Conservation (phyloP, 1,140 invertebrate species). For the silkworm (Bombyx mori) region DNA sequence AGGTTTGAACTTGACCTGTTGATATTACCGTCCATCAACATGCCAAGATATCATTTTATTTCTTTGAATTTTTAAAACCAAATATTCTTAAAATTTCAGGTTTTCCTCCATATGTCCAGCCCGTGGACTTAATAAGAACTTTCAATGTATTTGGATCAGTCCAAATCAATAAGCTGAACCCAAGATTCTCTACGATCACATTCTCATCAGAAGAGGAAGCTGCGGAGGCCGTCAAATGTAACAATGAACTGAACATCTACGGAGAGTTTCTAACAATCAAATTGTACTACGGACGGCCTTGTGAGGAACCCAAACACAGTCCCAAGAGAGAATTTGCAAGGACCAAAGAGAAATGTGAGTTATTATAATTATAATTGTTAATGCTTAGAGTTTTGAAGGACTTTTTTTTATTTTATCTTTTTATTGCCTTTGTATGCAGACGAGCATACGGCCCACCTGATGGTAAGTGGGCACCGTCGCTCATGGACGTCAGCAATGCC, state of each 20-base stretch:
- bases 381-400: too few relatives aligned
- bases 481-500: too few relatives aligned
- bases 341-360: constrained; percentile 27
- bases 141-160: constrained; percentile 30
- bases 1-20: too few relatives aligned
- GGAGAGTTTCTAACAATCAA: constrained; percentile 30
- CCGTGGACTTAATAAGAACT: constrained; percentile 29
- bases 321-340: constrained; percentile 18
- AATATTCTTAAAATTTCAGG: constrained; percentile 18
- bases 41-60: too few relatives aligned
- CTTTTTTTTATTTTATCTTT: too few relatives aligned
- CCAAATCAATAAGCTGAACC: constrained; percentile 22
- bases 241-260: constrained; percentile 28
- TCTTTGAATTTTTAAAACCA: too few relatives aligned
- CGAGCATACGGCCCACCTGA: too few relatives aligned
- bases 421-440: too few relatives aligned
- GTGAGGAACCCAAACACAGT: neutral
- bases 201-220: constrained; percentile 21
- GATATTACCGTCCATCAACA: too few relatives aligned
- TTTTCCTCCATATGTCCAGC: constrained; percentile 32
- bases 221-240: constrained; percentile 18
- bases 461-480: too few relatives aligned
- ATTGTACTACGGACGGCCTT: constrained; percentile 11
- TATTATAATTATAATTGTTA: too few relatives aligned
- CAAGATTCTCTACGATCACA: constrained; percentile 19